Percentiles rank a stretch among this genome's conserved stretches.
These are phyloP conservation scores for Danionella dracula DNA, from an alignment of 2,797 vertebrate species.

Conservation along the genomic window DNA sequence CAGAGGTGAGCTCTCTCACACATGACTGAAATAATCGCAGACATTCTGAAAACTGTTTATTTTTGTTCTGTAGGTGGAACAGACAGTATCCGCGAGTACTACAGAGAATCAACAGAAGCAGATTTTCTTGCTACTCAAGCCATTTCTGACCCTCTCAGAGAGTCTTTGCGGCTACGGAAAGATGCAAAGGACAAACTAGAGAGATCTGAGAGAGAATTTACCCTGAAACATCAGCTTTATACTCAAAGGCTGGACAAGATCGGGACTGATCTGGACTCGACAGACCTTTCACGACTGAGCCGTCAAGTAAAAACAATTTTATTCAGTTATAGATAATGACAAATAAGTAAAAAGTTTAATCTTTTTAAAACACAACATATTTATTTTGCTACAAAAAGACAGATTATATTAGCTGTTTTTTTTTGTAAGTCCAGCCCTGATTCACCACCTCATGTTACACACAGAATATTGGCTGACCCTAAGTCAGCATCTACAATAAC, in stretches of 20 bases:
- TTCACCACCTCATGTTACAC: too few species aligned
- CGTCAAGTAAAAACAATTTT: constrained; percentile 74
- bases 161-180: constrained; percentile 68
- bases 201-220: constrained; percentile 70
- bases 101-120: constrained; percentile 74
- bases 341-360: too few species aligned
- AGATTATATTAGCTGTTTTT: too few species aligned
- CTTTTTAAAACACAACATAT: too few species aligned
- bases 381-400: too few species aligned
- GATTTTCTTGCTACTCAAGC: constrained; percentile 74
- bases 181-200: constrained; percentile 74
- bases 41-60: neutral
- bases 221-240: constrained; percentile 77
- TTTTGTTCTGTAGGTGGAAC: constrained; percentile 73
- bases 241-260: constrained; percentile 79
- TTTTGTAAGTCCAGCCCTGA: too few species aligned
- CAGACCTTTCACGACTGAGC: constrained; percentile 74
- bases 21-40: neutral
- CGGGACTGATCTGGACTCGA: constrained; percentile 70
- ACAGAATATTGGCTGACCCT: too few species aligned
- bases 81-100: constrained; percentile 82
- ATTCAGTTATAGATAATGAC: too few species aligned
- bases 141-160: constrained; percentile 65
- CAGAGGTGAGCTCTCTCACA: constrained; percentile 68
- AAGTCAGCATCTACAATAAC: too few species aligned